These are phyloP conservation scores for Limnephilus lunatus DNA, from an alignment of 2,888 invertebrate genomes.

Conservation along the genomic window DNA sequence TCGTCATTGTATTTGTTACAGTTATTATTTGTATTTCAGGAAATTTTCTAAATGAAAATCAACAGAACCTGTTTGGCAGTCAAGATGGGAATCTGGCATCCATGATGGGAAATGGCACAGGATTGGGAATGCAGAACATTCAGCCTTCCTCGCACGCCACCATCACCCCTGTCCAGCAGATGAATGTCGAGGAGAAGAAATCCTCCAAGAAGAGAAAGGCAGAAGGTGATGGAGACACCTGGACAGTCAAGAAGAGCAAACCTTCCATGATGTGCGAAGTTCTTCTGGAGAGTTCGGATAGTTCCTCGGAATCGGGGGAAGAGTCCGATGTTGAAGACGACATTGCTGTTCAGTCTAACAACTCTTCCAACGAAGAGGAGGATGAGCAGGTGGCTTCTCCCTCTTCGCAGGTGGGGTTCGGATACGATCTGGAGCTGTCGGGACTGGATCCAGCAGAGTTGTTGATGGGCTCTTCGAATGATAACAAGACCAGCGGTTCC, in stretches of 20 bases:
- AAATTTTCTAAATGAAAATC: conserved; percentile 74
- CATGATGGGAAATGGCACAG: conserved; percentile 62
- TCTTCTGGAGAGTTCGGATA: conserved; percentile 81
- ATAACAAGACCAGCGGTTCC: conserved; percentile 72
- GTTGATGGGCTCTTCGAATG: conserved; percentile 74
- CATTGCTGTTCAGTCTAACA: conserved; percentile 72
- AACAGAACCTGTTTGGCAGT: conserved; percentile 74
- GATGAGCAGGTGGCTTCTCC: conserved; percentile 73
- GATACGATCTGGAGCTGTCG: conserved; percentile 81
- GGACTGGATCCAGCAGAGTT: conserved; percentile 80
- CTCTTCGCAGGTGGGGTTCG: conserved; percentile 78
- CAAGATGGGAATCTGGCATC: conserved; percentile 69
- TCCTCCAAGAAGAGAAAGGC: conserved; percentile 77
- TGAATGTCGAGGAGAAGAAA: conserved; percentile 70
- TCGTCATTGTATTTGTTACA: not conserved
- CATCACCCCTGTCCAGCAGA: conserved; percentile 38
- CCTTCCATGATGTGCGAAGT: conserved; percentile 78
- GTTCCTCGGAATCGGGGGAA: conserved; percentile 75
- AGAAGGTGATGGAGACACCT: conserved; percentile 71
- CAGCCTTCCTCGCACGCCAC: conserved; percentile 53
- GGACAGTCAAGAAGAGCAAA: conserved; percentile 80
- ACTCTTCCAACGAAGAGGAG: conserved; percentile 73
- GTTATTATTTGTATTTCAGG: conserved; percentile 69
- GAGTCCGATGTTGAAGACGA: conserved; percentile 75
- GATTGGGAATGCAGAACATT: conserved; percentile 55